Evolutionary conservation across 2,888 invertebrate genomes (phyloP), one percentile per base, ranked within the genome.

Genomic region (Rhodophaea formosa): DNA sequence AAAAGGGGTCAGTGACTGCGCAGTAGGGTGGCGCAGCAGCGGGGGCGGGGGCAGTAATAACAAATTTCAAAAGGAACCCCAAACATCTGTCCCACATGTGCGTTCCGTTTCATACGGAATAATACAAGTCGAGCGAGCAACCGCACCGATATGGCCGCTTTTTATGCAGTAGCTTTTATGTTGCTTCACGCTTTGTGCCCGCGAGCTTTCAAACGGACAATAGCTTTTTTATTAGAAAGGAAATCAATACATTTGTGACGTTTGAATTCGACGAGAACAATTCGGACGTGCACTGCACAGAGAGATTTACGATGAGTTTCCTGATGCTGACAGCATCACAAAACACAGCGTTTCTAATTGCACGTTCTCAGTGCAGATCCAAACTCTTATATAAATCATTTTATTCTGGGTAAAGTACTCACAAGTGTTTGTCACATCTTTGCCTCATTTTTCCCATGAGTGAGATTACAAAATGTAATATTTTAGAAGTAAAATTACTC

Each of bases 31-130:
- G 78, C 71, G 65, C 65, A 54, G 44, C 66, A 72, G 71, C 70
- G 77, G 75, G 78, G 76, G 77, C 70, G 79, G 76, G 77, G 75
- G 77, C 67, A 66, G 71, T 78, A 85, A 85, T 87, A 86, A 87
- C 81, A 86, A 80, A 82, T 87, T 85, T 82, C 80, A 86, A 89
- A 88, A 86, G 79, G 77, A 84, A 80, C 88, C 87, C 86, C 79
- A 76, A 88, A 86, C 91, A 91, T 90, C 91, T 91, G 90, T 84
- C 77, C 75, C 82, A 82, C 90, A 91, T 89, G 84, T 90, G 90
- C 82, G 82, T 82, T 82, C 70, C 76, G 76, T 82, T 86, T 74
- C 78, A 81, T 80, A 82, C 77, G 75, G 77, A 83, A 88, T 86
- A 89, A 89, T 84, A 86, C 85, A 84, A 86, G 86, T 82, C 75